Evolutionary conservation across 2,113 vertebrate genomes (phyloP), one percentile per base, ranked within the genome.

Genomic region (Strix uralensis): DNA sequence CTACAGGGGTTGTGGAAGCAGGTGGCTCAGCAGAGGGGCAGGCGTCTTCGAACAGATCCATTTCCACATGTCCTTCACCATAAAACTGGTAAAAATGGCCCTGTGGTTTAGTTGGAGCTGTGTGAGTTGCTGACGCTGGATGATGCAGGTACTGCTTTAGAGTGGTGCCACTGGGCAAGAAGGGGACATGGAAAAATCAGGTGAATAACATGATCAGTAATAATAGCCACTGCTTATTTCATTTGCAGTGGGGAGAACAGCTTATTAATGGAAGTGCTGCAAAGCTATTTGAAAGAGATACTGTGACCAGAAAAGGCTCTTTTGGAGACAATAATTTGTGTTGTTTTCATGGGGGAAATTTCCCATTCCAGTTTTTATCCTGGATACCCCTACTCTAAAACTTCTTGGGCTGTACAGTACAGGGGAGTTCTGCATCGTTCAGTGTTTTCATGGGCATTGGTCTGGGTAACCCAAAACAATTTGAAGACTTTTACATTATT

Each of bases 1-100:
- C 27, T 36, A 3, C 0, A 1, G 14, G 38, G 23, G 18, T 15
- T 3, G 27, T 61, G 51, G 59, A 20, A 69, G 29, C 11, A 11
- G n/a, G 29, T 34, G 55, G 49, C 18, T 40, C 23, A 15, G 52
- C 5, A 42, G 38, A 26, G 10, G 11, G 26, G 27, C 49, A 70
- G 49, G 32, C 21, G 3, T 52, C 44, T 74, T n/a, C 38, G 22
- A 70, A 13, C 32, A 82, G 44, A 51, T 49, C 22, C 3, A 1
- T 71, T 75, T 75, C 32, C 61, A 18, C 15, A 0, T 11, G 26
- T 52, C 46, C 54, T 77, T 83, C 46, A 42, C 16, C 9, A 1
- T 49, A 34, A 26, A n/a, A 30, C 47, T 46, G 67, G 14, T 42
- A 19, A 9, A 72, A 61, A 34, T n/a, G 40, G 14, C 27, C 65